These are phyloP conservation scores for Aelia acuminata DNA, from an alignment of 2,888 invertebrate genomes.

Conservation along the genomic window DNA sequence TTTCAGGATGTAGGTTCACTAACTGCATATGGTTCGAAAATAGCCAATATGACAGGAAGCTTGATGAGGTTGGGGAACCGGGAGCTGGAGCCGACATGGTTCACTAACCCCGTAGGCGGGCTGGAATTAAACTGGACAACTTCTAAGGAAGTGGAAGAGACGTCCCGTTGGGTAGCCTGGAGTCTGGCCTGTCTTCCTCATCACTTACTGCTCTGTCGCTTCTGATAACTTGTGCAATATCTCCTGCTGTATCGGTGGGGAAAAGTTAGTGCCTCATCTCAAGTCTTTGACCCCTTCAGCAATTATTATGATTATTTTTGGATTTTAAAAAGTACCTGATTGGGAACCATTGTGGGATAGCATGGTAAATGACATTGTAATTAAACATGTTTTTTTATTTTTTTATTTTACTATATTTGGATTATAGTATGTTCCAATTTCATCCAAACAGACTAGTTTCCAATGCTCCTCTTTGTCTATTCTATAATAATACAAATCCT, in stretches of 20 bases:
- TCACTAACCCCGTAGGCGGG: slow-evolving; percentile 41
- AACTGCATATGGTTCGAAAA: background rate
- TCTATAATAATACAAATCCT: too few relatives aligned
- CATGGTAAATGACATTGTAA: too few relatives aligned
- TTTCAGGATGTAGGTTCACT: too few relatives aligned
- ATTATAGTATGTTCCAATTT: too few relatives aligned
- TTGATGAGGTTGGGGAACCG: background rate
- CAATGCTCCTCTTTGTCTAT: too few relatives aligned
- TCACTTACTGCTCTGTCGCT: background rate
- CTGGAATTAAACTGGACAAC: slow-evolving; percentile 42
- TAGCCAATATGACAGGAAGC: background rate
- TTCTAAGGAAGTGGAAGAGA: slow-evolving; percentile 45
- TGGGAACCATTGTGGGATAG: too few relatives aligned
- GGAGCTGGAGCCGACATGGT: background rate
- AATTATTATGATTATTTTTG: too few relatives aligned
- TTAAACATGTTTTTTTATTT: too few relatives aligned
- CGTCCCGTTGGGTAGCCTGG: background rate
- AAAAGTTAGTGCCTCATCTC: background rate
- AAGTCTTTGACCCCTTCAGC: background rate
- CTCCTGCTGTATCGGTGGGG: background rate
- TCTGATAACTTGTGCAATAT: slow-evolving; percentile 1
- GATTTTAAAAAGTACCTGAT: too few relatives aligned
- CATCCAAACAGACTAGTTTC: too few relatives aligned
- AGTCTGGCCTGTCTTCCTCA: background rate
- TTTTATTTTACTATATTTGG: too few relatives aligned